Conservation (phyloP, 2,888 invertebrate genomes). For the Caenorhabditis sp. region DNA sequence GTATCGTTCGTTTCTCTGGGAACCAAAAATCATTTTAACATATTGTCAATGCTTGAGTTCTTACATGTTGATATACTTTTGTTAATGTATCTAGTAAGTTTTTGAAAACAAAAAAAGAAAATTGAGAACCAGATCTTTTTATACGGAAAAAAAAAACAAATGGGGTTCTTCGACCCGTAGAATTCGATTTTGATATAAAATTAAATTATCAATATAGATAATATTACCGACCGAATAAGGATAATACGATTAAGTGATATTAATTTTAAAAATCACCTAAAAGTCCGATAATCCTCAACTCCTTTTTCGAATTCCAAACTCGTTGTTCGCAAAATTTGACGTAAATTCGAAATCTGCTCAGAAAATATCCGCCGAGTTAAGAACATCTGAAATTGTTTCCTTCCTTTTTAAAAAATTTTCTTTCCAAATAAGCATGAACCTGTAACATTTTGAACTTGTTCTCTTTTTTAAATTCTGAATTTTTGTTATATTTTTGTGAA, state of each 20-base stretch:
- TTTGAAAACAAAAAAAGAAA: too few species aligned
- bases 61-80: too few species aligned
- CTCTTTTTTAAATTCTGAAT: neutral
- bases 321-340: conserved; percentile 23
- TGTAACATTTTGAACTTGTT: conserved; percentile 15
- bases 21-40: too few species aligned
- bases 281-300: conserved; percentile 19
- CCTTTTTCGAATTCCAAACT: conserved; percentile 26
- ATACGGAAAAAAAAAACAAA: too few species aligned
- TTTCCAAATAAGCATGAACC: conserved; percentile 12
- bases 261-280: conserved; percentile 12
- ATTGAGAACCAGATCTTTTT: too few species aligned
- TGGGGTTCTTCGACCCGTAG: too few species aligned
- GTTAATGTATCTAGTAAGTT: too few species aligned
- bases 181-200: too few species aligned
- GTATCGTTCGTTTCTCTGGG: conserved; percentile 26
- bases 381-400: conserved; percentile 10
- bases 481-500: neutral
- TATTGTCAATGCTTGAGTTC: too few species aligned
- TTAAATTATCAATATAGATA: too few species aligned
- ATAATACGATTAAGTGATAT: too few species aligned
- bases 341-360: conserved; percentile 9
- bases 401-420: neutral
- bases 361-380: neutral
- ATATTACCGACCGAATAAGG: too few species aligned